Conservation (phyloP, 2,113 vertebrate species). For the Eulemur rufifrons region DNA sequence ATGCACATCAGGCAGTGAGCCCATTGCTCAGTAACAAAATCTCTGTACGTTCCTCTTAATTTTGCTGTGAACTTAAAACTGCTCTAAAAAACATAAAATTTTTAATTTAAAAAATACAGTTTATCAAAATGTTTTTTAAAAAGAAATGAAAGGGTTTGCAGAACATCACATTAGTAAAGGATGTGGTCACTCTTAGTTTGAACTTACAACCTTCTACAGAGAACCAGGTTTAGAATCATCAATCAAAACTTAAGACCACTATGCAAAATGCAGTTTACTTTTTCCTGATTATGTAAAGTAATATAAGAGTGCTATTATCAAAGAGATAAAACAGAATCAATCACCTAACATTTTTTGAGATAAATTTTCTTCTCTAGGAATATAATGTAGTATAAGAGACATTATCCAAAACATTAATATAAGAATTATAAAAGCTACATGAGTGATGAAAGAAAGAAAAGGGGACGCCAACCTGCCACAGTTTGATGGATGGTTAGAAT, state of each 20-base stretch:
- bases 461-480: background rate
- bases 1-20: no score
- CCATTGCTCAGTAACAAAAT: background rate
- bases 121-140: background rate
- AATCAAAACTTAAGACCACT: background rate
- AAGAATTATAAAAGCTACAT: background rate
- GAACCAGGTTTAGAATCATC: background rate
- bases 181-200: background rate
- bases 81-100: background rate
- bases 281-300: background rate
- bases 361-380: background rate
- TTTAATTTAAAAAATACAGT: background rate
- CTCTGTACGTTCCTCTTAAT: background rate
- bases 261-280: background rate
- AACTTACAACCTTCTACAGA: background rate
- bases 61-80: background rate
- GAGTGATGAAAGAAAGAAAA: background rate
- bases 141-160: background rate
- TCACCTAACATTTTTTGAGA: background rate
- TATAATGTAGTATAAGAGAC: background rate
- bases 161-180: background rate
- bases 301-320: background rate
- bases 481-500: background rate
- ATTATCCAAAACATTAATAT: background rate
- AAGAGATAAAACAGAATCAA: conserved; percentile 13